Base-by-base conservation (phyloP, 2,113 vertebrate genomes). In the Alectura lathami region DNA sequence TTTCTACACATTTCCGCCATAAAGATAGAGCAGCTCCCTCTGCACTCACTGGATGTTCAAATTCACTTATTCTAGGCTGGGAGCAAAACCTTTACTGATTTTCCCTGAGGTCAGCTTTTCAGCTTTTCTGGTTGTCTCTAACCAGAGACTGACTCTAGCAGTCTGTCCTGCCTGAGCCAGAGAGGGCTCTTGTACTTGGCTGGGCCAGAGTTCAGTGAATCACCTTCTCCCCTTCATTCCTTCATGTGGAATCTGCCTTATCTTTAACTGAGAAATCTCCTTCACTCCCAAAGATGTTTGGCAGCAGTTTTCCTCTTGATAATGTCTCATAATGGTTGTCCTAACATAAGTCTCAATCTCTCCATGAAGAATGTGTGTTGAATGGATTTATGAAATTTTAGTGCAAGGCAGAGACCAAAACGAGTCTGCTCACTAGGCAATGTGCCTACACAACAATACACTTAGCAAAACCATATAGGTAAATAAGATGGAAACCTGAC, bases 71-170 rank as follows among this genome's bases (percentile, higher is more conserved):
- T 59, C 59, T 38, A 54, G 20, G 34, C 43, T 1, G 0, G 57
- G 38, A 77, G 43, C 60, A 67, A 70, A 89, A 24, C 6, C 45
- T 43, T 15, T 47, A 63, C 45, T 0, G 0, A 24, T 73, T 62
- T 88, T n/a, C 57, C 42, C n/a, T 0, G 0, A 66, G 48, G 18
- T 26, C 56, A 72, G 53, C 56, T 79, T 78, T 79, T 54, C 24
- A 78, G 63, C n/a, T n/a, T n/a, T n/a, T n/a, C n/a, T n/a, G n/a
- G 45, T 43, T 62, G 5, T 0, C 1, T 0, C 53, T 67, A 36
- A 32, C 48, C 75, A 73, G 48, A 50, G n/a, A n/a, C n/a, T n/a
- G n/a, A n/a, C n/a, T n/a, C n/a, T n/a, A n/a, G n/a, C n/a, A 24
- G 17, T 26, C 34, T 42, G 50, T 77, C 63, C 54, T 83, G 48